These are phyloP conservation scores for Latrodectus geometricus DNA, from an alignment of 1,140 invertebrate genomes.

Conservation along the genomic window DNA sequence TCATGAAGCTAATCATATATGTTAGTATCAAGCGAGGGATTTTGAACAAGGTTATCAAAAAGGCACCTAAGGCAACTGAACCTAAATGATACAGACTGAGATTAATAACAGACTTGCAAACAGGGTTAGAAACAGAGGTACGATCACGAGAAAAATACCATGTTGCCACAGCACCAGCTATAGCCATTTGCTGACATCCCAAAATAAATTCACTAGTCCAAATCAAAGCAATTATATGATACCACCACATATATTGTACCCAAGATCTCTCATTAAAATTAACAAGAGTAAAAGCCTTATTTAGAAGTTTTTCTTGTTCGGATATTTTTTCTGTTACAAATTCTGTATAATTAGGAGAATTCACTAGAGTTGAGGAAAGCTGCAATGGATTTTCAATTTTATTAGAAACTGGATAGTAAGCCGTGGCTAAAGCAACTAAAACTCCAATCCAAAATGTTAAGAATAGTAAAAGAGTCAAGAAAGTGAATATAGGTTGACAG, in stretches of 20 bases:
- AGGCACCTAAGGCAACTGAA: slow-evolving; percentile 80
- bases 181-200: slow-evolving; percentile 82
- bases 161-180: slow-evolving; percentile 79
- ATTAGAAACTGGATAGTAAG: slow-evolving; percentile 65
- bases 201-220: slow-evolving; percentile 81
- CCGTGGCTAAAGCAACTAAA: slow-evolving; percentile 78
- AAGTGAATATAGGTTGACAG: slow-evolving; percentile 88
- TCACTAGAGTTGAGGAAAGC: not conserved
- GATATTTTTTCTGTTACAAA: not conserved
- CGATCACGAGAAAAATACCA: slow-evolving; percentile 85
- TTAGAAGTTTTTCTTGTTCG: slow-evolving; percentile 14
- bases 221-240: slow-evolving; percentile 77
- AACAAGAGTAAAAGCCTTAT: slow-evolving; percentile 60
- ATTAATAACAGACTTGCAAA: slow-evolving; percentile 73
- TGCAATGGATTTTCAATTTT: slow-evolving; percentile 38
- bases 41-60: slow-evolving; percentile 80
- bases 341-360: not conserved
- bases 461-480: slow-evolving; percentile 81
- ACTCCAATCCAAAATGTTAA: slow-evolving; percentile 87
- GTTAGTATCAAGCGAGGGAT: slow-evolving; percentile 75
- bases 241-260: slow-evolving; percentile 71
- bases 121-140: slow-evolving; percentile 73
- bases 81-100: slow-evolving; percentile 80
- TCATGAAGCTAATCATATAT: slow-evolving; percentile 54
- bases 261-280: slow-evolving; percentile 66